These are phyloP conservation scores for Pogonognathellus flavescens DNA, from an alignment of 1,140 invertebrate genomes.

Conservation along the genomic window DNA sequence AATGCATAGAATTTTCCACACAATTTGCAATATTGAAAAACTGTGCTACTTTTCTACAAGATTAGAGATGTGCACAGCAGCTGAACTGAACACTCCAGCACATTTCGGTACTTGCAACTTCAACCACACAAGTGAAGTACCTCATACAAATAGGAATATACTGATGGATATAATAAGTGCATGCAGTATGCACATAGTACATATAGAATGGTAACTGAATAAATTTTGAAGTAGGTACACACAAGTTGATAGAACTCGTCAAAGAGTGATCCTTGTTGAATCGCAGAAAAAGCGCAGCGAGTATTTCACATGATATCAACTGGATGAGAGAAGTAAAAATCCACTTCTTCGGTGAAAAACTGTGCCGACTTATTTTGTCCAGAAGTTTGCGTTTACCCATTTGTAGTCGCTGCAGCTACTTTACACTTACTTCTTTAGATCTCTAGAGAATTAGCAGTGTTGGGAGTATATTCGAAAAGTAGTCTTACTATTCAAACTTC, in stretches of 20 bases:
- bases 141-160: too few relatives aligned
- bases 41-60: background rate
- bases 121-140: too few relatives aligned
- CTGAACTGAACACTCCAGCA: background rate
- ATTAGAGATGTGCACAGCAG: background rate
- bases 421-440: slow-evolving; percentile 39
- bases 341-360: slow-evolving; percentile 13
- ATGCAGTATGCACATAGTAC: background rate
- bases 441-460: slow-evolving; percentile 9
- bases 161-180: background rate
- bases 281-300: background rate
- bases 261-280: slow-evolving; percentile 31
- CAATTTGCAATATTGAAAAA: slow-evolving; percentile 44
- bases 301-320: slow-evolving; percentile 2
- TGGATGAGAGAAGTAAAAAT: background rate
- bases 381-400: slow-evolving; percentile 35
- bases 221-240: slow-evolving; percentile 29
- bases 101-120: background rate
- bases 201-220: background rate
- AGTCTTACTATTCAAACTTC: background rate
- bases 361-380: slow-evolving; percentile 13
- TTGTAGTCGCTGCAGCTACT: slow-evolving; percentile 32
- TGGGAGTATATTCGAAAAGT: background rate
- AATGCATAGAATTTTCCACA: slow-evolving; percentile 36
- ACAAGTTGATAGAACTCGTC: slow-evolving; percentile 29